Evolutionary conservation across 1,140 invertebrate species (phyloP).

Genomic region (Cydia amplana): DNA sequence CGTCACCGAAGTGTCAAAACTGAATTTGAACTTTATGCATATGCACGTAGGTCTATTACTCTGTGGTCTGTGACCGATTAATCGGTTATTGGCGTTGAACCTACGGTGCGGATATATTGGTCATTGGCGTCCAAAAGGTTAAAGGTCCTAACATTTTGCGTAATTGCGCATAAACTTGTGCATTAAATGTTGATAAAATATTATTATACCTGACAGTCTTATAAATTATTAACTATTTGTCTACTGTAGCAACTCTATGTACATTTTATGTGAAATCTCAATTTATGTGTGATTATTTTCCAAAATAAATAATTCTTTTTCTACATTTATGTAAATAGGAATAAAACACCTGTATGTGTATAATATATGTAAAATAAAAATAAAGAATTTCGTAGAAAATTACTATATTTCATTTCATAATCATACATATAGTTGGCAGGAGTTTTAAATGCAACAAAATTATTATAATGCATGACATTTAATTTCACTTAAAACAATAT

Average conservation of each 20-base stretch:
- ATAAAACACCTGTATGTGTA: constrained; percentile 61
- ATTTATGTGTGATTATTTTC: constrained; percentile 46
- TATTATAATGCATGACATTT: not conserved
- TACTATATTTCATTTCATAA: constrained; percentile 26
- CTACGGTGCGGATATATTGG: too few relatives aligned
- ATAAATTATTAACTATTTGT: constrained; percentile 11
- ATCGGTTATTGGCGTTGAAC: too few relatives aligned
- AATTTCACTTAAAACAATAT: not conserved
- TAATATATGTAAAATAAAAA: constrained; percentile 70
- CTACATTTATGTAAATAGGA: constrained; percentile 61
- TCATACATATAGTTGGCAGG: not conserved
- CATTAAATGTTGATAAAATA: constrained; percentile 5
- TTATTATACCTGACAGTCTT: not conserved
- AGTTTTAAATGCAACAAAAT: not conserved
- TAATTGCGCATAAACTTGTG: not conserved
- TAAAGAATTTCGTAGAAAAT: constrained; percentile 71
- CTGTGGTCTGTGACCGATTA: too few relatives aligned
- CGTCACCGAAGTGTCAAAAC: too few relatives aligned
- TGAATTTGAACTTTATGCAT: too few relatives aligned
- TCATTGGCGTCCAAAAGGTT: too few relatives aligned
- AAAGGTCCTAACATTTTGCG: not conserved
- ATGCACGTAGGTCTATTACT: too few relatives aligned
- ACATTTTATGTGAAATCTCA: constrained; percentile 46
- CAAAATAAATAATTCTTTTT: constrained; percentile 52
- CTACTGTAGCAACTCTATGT: constrained; percentile 24